These are phyloP conservation scores for Leptinotarsa haldemani DNA, from an alignment of 2,888 invertebrate genomes.

Conservation along the genomic window DNA sequence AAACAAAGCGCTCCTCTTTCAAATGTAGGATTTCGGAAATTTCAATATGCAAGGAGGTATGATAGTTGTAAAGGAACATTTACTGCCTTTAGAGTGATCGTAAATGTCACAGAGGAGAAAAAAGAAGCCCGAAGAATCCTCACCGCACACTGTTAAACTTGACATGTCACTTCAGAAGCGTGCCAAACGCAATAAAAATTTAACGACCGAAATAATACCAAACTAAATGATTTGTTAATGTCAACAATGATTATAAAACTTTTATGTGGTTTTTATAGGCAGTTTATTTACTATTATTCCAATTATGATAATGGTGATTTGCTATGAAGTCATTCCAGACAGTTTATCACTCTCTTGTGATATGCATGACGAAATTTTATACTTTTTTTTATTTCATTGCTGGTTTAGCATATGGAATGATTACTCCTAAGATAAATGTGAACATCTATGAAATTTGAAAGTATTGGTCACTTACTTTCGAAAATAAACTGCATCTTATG, in stretches of 20 bases:
- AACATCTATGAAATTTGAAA: no score
- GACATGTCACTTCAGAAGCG: conserved; percentile 53
- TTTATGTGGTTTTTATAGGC: conserved; percentile 46
- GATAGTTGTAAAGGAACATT: conserved; percentile 70
- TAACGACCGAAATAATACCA: conserved; percentile 54
- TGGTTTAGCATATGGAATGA: not conserved
- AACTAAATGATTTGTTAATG: conserved; percentile 57
- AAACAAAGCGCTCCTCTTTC: conserved; percentile 38
- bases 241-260: conserved; percentile 52
- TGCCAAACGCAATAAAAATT: conserved; percentile 58
- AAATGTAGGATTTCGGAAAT: conserved; percentile 47
- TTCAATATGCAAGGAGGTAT: conserved; percentile 57
- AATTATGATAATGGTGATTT: conserved; percentile 29
- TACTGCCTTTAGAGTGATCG: conserved; percentile 72
- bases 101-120: conserved; percentile 68
- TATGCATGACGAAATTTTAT: not conserved
- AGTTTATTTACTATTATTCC: conserved; percentile 23
- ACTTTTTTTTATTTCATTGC: not conserved
- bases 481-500: no score
- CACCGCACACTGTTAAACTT: conserved; percentile 59
- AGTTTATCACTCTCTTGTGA: not conserved
- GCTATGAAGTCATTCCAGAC: not conserved
- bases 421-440: no score
- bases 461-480: no score
- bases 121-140: conserved; percentile 57